Base-by-base conservation (phyloP, 2,888 invertebrate genomes). In the Sipunculus nudus region DNA sequence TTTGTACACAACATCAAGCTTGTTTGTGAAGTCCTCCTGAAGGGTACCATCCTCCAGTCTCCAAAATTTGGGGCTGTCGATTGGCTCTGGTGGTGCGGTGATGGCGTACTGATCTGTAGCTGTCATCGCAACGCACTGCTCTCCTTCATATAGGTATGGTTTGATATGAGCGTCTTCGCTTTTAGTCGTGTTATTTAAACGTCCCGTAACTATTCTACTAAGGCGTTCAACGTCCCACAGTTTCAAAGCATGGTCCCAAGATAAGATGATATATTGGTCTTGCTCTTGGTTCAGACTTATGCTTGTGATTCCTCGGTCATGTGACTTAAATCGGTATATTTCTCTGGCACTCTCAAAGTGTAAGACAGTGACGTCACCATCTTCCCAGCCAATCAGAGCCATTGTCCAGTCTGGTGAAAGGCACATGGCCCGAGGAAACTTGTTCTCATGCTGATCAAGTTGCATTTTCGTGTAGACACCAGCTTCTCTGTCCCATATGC, bases 61-160 rank as follows among this genome's bases (percentile, higher is more conserved):
- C 64, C 67, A 67, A 21, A 50, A 65, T 25, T 48, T 41, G 8
- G 64, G 64, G 3, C 61, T 55, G 1, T 49, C 25, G 25, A 19
- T 23, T 39, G 39, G 58, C 31, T 47, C 31, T 13, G 31, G 25
- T 2, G 54, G 35, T 13, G 59, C 61, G 8, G 58, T 61, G 2
- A 61, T 40, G 1, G 53, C 35, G 47, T 52, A 35, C 19, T 29
- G 13, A 1, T 54, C 41, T 19, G 26, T 28, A 21, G 41, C 43
- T 2, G 35, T 35, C n/a, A 67, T 25, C 25, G 58, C 55, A 10
- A 67, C 31, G 31, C 60, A 61, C 40, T 67, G 58, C 31, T 65
- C 63, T n/a, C 46, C 35, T 3, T 45, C 29, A 32, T 66, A 49
- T 6, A 63, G 41, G 8, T 2, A n/a, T n/a, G n/a, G n/a, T n/a